Percentiles rank a stretch among this genome's conserved stretches.
These are phyloP conservation scores for Tonatia bakeri DNA, from an alignment of 2,113 vertebrate species.

Conservation along the genomic window DNA sequence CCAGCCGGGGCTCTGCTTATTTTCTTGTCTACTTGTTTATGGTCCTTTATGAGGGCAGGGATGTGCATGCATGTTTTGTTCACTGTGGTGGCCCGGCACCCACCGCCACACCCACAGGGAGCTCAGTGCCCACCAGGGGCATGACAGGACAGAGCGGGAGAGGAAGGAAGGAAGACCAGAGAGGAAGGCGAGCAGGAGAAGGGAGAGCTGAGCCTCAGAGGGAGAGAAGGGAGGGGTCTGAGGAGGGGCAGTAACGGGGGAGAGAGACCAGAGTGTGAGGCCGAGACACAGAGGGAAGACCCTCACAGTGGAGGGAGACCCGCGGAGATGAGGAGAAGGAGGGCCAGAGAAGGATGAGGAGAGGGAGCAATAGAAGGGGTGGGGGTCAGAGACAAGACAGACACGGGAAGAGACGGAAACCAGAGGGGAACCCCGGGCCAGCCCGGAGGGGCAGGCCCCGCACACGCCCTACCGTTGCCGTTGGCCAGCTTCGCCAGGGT, in stretches of 20 bases:
- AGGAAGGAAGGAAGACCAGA: background rate
- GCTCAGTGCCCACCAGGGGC: background rate
- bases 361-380: accelerated
- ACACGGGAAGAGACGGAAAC: no score
- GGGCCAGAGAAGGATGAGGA: background rate
- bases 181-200: background rate
- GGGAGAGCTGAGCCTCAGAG: background rate
- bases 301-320: background rate
- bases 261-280: background rate
- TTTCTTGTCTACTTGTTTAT: background rate
- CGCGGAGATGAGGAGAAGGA: accelerated
- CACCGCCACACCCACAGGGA: accelerated
- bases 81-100: accelerated
- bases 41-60: background rate
- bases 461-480: conserved; percentile 1
- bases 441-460: accelerated
- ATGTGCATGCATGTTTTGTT: accelerated
- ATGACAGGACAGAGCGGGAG: no score
- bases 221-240: no score
- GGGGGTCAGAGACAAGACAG: accelerated
- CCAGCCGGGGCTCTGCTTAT: no score
- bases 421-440: accelerated
- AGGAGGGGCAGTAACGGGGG: no score
- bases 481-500: conserved; percentile 68
- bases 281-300: background rate